These are phyloP conservation scores for Hiodon tergisus DNA, from an alignment of 2,113 vertebrate genomes.

Conservation along the genomic window DNA sequence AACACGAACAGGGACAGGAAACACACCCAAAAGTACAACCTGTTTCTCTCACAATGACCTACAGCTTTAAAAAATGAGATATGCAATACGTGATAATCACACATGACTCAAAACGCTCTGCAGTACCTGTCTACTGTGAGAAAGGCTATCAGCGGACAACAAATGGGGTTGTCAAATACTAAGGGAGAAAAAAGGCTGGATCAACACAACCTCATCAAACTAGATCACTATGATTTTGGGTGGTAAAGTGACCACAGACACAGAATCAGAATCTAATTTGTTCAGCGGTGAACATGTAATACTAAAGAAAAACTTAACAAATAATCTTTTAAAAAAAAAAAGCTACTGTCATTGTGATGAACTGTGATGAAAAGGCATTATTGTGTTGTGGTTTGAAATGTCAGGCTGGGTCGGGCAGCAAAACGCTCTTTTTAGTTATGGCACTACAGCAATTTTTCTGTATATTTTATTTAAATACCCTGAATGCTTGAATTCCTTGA, in stretches of 20 bases:
- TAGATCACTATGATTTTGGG: neutral
- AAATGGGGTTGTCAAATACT: conserved; percentile 37
- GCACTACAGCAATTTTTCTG: conserved; percentile 58
- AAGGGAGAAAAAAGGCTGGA: conserved; percentile 37
- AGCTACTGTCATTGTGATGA: conserved; percentile 46
- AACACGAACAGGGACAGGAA: neutral
- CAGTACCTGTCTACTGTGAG: conserved; percentile 31
- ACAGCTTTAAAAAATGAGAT: neutral
- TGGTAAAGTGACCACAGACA: neutral
- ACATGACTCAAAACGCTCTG: conserved; percentile 39
- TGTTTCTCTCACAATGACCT: neutral
- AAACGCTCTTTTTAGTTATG: conserved; percentile 58
- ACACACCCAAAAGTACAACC: neutral
- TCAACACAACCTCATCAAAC: conserved; percentile 29
- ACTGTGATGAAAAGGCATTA: conserved; percentile 42
- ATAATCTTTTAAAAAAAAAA: conserved; percentile 54
- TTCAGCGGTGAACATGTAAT: too few relatives aligned
- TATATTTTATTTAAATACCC: conserved; percentile 41
- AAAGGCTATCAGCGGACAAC: conserved; percentile 39
- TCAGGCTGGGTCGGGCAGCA: conserved; percentile 33
- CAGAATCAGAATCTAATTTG: neutral
- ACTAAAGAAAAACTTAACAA: conserved; percentile 63
- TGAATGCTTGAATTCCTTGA: conserved; percentile 49
- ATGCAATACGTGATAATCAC: neutral
- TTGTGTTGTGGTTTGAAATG: conserved; percentile 27